Conservation (phyloP, 2,113 vertebrate species). For the Pithys albifrons region DNA sequence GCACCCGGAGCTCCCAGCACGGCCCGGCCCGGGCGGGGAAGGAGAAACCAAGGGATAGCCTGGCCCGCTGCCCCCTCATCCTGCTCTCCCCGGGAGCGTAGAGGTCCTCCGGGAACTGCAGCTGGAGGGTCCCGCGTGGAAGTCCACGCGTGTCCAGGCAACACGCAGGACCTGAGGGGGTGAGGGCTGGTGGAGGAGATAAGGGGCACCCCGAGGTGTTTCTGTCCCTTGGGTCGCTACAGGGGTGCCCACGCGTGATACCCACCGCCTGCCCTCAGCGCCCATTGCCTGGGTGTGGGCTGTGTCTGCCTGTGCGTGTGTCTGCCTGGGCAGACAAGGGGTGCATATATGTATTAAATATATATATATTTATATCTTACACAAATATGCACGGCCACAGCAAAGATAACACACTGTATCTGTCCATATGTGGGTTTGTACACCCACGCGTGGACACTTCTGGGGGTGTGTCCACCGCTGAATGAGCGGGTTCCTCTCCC, state of each 20-base stretch:
- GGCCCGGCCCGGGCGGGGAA: not conserved
- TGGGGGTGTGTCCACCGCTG: accelerated
- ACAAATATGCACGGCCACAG: accelerated
- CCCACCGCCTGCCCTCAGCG: not conserved
- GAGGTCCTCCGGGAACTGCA: not conserved
- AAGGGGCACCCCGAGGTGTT: too few relatives aligned
- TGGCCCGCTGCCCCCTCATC: not conserved
- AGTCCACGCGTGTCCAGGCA: not conserved
- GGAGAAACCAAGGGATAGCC: not conserved
- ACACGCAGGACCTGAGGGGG: accelerated
- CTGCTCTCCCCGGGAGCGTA: not conserved
- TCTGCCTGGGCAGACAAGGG: accelerated
- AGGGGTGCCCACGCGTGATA: not conserved
- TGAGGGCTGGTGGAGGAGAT: too few relatives aligned
- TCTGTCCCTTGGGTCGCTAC: accelerated
- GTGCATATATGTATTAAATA: accelerated
- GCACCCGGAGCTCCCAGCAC: not conserved
- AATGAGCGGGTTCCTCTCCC: accelerated
- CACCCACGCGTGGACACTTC: accelerated
- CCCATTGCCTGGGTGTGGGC: accelerated
- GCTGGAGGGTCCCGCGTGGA: not conserved
- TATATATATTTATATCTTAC: accelerated
- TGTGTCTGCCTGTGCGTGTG: accelerated
- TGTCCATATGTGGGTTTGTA: accelerated
- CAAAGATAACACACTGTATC: accelerated